These are phyloP conservation scores for Drosophila quasianomalipes DNA, from an alignment of 2,888 invertebrate genomes.

Conservation along the genomic window DNA sequence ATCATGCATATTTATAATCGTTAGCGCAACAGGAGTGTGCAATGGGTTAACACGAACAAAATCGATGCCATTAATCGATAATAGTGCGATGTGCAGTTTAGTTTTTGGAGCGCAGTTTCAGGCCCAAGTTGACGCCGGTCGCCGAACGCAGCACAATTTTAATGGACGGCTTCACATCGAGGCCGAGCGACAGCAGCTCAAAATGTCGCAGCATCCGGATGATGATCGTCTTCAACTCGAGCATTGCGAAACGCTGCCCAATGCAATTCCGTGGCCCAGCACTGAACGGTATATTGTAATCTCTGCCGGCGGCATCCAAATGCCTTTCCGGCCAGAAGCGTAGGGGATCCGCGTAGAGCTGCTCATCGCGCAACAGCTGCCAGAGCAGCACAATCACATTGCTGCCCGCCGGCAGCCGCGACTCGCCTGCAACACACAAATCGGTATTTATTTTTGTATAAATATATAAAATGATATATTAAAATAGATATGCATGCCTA, in stretches of 20 bases:
- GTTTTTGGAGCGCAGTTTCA: slow-evolving; percentile 48
- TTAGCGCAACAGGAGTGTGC: background rate
- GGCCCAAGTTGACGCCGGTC: slow-evolving; percentile 81
- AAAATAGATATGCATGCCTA: slow-evolving; percentile 85
- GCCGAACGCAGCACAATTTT: slow-evolving; percentile 82
- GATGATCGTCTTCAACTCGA: slow-evolving; percentile 80
- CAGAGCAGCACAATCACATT: slow-evolving; percentile 81
- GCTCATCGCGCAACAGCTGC: slow-evolving; percentile 77
- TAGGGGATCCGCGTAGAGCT: slow-evolving; percentile 74
- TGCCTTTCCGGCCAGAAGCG: slow-evolving; percentile 82
- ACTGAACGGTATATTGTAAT: slow-evolving; percentile 82
- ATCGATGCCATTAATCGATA: background rate
- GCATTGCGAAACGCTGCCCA: slow-evolving; percentile 82
- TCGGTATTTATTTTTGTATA: background rate
- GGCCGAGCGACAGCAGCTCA: slow-evolving; percentile 79
- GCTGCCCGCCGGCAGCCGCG: slow-evolving; percentile 74
- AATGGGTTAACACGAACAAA: background rate
- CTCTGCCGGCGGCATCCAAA: slow-evolving; percentile 35
- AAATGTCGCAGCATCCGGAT: slow-evolving; percentile 77
- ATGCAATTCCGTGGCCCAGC: slow-evolving; percentile 87
- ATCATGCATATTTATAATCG: background rate
- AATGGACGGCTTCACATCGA: slow-evolving; percentile 77
- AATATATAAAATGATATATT: background rate
- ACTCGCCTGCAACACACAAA: slow-evolving; percentile 28
- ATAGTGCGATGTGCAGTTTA: background rate